These are phyloP conservation scores for Rhynchotus rufescens DNA, from an alignment of 2,797 vertebrate species.

Conservation along the genomic window DNA sequence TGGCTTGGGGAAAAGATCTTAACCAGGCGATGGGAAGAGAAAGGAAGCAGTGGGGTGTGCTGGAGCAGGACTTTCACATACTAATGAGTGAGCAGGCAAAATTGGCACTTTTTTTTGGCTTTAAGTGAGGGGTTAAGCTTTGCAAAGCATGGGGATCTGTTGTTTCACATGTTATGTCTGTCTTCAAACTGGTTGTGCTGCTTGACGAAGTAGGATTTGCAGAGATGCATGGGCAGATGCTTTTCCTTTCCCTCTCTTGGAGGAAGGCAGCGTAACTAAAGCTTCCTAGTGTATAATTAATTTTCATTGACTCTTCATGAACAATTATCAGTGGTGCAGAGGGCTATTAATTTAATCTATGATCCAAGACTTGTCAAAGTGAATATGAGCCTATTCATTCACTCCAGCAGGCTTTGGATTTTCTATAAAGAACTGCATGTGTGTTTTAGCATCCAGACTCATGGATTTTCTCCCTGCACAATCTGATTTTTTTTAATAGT, in stretches of 20 bases:
- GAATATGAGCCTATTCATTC: not conserved
- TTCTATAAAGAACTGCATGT: fast-evolving
- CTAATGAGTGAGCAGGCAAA: not conserved
- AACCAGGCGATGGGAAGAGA: not conserved
- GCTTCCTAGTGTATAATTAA: not conserved
- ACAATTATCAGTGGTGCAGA: not conserved
- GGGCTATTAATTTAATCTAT: not conserved
- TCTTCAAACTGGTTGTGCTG: not conserved
- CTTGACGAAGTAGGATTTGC: not conserved
- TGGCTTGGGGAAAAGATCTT: not conserved
- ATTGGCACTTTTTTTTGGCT: not conserved
- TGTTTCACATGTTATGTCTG: not conserved
- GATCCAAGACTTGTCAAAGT: not conserved
- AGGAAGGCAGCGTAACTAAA: not conserved
- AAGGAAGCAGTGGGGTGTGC: not conserved
- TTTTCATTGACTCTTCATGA: not conserved
- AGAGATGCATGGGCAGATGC: not conserved
- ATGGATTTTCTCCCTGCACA: not conserved
- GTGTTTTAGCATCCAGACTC: not conserved
- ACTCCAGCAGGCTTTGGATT: not conserved
- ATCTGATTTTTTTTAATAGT: not conserved
- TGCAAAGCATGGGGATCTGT: not conserved
- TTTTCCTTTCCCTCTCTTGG: not conserved
- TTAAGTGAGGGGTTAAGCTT: not conserved
- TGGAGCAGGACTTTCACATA: not conserved